Conservation (phyloP, 2,888 invertebrate genomes). For the Sarcophaga carnaria region DNA sequence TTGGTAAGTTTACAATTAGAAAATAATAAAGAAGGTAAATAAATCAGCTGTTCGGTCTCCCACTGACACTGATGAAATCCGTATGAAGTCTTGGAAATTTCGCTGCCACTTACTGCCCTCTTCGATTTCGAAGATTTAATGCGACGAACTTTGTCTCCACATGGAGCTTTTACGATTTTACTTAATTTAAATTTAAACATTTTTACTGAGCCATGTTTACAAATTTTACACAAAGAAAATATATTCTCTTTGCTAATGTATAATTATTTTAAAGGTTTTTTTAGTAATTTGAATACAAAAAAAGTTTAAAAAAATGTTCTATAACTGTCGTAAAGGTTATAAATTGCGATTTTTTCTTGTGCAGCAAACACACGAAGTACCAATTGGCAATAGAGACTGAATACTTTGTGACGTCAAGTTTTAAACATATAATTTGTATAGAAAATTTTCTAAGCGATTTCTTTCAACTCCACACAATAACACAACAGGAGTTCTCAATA, state of each 20-base stretch:
- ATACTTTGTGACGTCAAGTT: conserved; percentile 30
- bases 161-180: conserved; percentile 79
- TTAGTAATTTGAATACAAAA: not conserved
- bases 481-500: not conserved
- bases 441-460: not conserved
- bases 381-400: conserved; percentile 8
- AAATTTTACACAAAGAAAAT: conserved; percentile 69
- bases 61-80: conserved; percentile 63
- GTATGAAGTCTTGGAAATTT: conserved; percentile 54
- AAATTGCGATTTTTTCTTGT: conserved; percentile 52
- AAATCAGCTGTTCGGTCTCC: conserved; percentile 51
- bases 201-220: conserved; percentile 82
- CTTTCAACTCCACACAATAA: not conserved
- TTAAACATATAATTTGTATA: not conserved
- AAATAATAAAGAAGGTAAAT: conserved; percentile 56
- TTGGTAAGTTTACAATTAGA: conserved; percentile 53
- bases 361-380: conserved; percentile 20
- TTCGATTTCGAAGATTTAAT: conserved; percentile 68
- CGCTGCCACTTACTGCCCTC: conserved; percentile 69
- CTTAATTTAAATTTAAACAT: conserved; percentile 80
- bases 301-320: not conserved
- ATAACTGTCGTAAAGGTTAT: conserved; percentile 35
- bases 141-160: conserved; percentile 79
- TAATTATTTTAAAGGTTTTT: conserved; percentile 5
- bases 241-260: conserved; percentile 35